Base-by-base conservation (phyloP, 2,888 invertebrate species). In the Embidobia sp. region DNA sequence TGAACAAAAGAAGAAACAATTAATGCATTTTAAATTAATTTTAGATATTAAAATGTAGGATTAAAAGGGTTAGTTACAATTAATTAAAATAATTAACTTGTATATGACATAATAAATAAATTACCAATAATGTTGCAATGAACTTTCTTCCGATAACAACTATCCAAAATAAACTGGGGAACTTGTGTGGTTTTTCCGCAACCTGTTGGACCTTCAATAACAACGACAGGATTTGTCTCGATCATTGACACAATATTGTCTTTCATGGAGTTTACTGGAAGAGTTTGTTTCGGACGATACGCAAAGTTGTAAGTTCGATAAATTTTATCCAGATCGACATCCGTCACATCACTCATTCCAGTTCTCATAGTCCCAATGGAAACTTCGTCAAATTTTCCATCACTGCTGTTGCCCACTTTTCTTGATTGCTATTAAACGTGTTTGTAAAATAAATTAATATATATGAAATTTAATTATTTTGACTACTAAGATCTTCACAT, bases 151-250 rank as follows among this genome's bases (percentile, higher is more conserved):
- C 15, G 16, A 10, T 13, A 67, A 16, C 49, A 48, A 33, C 15
- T 55, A 22, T 77, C 74, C 6, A 79, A 16, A 0, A 79, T 72
- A 11, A 77, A 79, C 44, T 77, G 79, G 1, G 77, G 77, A 8
- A 79, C 95, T 88, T 94, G 94, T 0, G 96, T 96, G 0, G 97
- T 97, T 90, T 97, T 97, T 11, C 99, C 99, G 88, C 98, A 98
- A 0, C 99, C 99, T 0, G 99, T 98, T 0, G 95, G 94, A 0
- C 98, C 98, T 90, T 97, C 94, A 40, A 99, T 93, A 7, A 99
- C 92, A 0, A 95, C 92, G 0, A 97, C 95, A 55, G 93, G 93
- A 86, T 93, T 94, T 0, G 91, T 91, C 11, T 92, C 90, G 6
- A 98, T 93, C 48, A 92, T 91, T 1, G 92, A 89, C 1, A 97